These are phyloP conservation scores for Hydrotaea cyrtoneurina DNA, from an alignment of 2,888 invertebrate species.

Conservation along the genomic window DNA sequence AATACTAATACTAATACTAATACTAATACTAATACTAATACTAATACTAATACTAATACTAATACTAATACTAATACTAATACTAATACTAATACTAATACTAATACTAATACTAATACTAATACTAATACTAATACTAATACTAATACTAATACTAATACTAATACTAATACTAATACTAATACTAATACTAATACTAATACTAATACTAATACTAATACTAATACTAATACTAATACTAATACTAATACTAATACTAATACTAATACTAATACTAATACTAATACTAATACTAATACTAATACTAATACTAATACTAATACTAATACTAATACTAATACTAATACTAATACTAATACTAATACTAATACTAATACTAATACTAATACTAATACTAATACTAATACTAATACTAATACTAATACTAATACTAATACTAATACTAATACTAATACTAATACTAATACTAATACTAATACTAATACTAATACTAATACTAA, in stretches of 20 bases:
- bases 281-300: slow-evolving; percentile 1
- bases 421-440: slow-evolving; percentile 1
- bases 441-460: slow-evolving; percentile 1
- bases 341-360: slow-evolving; percentile 1
- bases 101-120: slow-evolving; percentile 1
- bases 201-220: slow-evolving; percentile 1
- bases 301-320: slow-evolving; percentile 1
- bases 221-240: slow-evolving; percentile 1
- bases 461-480: slow-evolving; percentile 1
- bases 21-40: slow-evolving; percentile 1
- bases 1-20: slow-evolving; percentile 1
- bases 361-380: background rate
- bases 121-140: slow-evolving; percentile 1
- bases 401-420: slow-evolving; percentile 1
- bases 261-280: slow-evolving; percentile 1
- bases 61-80: slow-evolving; percentile 1
- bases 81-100: slow-evolving; percentile 1
- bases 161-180: slow-evolving; percentile 1
- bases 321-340: slow-evolving; percentile 1
- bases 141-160: slow-evolving; percentile 1
- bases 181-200: slow-evolving; percentile 1
- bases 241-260: slow-evolving; percentile 1
- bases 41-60: slow-evolving; percentile 1
- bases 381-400: slow-evolving; percentile 1
- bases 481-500: slow-evolving; percentile 1